Conservation (phyloP, 2,888 invertebrate species). For the Ennomos quercinarius region DNA sequence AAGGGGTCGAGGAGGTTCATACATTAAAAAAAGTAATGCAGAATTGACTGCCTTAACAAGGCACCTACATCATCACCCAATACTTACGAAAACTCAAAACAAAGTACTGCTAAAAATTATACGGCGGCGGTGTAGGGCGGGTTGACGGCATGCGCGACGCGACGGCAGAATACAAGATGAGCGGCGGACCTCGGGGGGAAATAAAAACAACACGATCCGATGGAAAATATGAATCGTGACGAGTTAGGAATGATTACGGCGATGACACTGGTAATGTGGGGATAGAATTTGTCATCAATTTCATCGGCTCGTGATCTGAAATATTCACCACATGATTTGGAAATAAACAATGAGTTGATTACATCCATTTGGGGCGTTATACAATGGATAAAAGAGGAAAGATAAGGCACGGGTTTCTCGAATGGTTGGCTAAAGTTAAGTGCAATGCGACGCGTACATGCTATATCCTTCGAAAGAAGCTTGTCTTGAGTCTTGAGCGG, state of each 20-base stretch:
- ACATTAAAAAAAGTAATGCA: too few relatives aligned
- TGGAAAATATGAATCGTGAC: constrained; percentile 42
- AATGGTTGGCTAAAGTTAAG: too few relatives aligned
- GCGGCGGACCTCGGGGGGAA: constrained; percentile 35
- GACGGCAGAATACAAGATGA: constrained; percentile 54
- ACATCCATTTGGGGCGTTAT: too few relatives aligned
- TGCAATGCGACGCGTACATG: too few relatives aligned
- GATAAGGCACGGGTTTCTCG: too few relatives aligned
- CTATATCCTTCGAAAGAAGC: too few relatives aligned
- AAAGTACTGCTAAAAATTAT: constrained; percentile 9
- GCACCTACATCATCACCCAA: neutral
- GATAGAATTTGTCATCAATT: constrained; percentile 5
- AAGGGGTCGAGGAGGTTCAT: too few relatives aligned
- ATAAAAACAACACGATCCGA: constrained; percentile 49
- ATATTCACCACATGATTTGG: neutral
- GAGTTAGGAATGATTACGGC: constrained; percentile 25
- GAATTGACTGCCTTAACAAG: too few relatives aligned
- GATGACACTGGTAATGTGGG: constrained; percentile 9
- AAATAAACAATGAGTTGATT: too few relatives aligned
- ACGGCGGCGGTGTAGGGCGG: constrained; percentile 29
- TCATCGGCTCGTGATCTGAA: neutral
- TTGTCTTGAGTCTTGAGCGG: too few relatives aligned
- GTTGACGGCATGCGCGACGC: constrained; percentile 39
- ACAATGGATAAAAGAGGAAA: too few relatives aligned
- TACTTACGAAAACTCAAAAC: neutral